Percentiles rank a stretch among this genome's conserved stretches.
phyloP scores from a whole-genome alignment of 2,888 invertebrate genomes.

The Tenthredo livida region DNA sequence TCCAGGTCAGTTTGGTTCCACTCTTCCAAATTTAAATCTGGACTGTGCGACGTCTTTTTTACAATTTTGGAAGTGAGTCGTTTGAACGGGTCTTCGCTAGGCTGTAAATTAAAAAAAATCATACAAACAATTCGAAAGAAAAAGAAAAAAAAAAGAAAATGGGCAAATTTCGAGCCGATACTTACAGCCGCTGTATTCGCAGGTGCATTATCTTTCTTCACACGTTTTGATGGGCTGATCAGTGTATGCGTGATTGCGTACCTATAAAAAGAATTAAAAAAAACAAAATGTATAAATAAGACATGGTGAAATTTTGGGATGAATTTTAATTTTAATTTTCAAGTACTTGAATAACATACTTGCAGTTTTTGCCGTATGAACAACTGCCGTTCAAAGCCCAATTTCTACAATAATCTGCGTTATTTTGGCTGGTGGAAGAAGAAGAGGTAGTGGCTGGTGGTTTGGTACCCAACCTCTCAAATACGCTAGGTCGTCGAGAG shows the following conservation, averaged over 20 bases:
- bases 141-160: neutral
- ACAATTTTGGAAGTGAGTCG: constrained; percentile 84
- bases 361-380: constrained; percentile 89
- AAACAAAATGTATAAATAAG: neutral
- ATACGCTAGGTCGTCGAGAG: constrained; percentile 88
- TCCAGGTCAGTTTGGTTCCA: constrained; percentile 90
- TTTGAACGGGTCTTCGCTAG: constrained; percentile 84
- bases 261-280: constrained; percentile 66
- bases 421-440: constrained; percentile 77
- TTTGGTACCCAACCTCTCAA: constrained; percentile 90
- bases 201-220: constrained; percentile 82
- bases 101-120: constrained; percentile 61
- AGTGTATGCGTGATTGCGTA: constrained; percentile 86
- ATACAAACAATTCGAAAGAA: neutral
- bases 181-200: constrained; percentile 73
- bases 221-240: constrained; percentile 88
- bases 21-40: constrained; percentile 85
- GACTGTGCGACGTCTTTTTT: constrained; percentile 80
- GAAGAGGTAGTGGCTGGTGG: constrained; percentile 78
- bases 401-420: constrained; percentile 86
- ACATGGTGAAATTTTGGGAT: neutral
- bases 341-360: constrained; percentile 76
- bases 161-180: constrained; percentile 16
- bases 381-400: constrained; percentile 89
- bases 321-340: neutral